A percentile compares a stretch with the other conserved stretches of the same genome.
Evolutionary conservation across 2,888 invertebrate genomes (phyloP).

Genomic region (Chaetoderma sp.): DNA sequence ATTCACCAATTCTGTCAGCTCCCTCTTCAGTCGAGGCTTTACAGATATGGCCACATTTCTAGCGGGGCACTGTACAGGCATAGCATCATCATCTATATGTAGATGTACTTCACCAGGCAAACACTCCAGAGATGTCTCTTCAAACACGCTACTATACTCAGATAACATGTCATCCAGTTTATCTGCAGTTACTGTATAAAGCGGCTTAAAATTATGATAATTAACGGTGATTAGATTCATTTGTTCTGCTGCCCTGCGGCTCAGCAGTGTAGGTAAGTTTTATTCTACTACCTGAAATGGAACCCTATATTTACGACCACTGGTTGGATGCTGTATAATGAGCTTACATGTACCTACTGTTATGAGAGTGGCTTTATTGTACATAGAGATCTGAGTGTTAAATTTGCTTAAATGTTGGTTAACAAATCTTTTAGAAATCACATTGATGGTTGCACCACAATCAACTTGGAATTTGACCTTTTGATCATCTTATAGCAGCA

Average conservation of each 20-base stretch:
- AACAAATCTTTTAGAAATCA: slow-evolving; percentile 4
- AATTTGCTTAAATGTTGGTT: background rate
- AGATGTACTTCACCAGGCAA: slow-evolving; percentile 6
- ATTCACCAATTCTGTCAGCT: slow-evolving; percentile 11
- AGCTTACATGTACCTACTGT: background rate
- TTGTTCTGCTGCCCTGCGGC: background rate
- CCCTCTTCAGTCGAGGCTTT: slow-evolving; percentile 10
- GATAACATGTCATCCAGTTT: background rate
- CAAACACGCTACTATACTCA: too few relatives aligned
- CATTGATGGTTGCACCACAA: slow-evolving; percentile 9
- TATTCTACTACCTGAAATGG: background rate
- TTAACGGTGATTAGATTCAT: slow-evolving; percentile 11
- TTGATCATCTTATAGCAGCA: background rate
- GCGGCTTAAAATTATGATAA: slow-evolving; percentile 6
- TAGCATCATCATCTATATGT: background rate
- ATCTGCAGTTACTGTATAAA: background rate
- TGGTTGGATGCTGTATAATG: background rate
- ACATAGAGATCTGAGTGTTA: background rate
- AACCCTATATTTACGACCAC: background rate
- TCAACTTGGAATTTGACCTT: slow-evolving; percentile 4
- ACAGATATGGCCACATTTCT: background rate
- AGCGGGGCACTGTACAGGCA: slow-evolving; percentile 4
- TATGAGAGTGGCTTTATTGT: background rate
- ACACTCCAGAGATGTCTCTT: background rate
- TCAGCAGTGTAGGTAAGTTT: background rate